Conservation (phyloP, 1,140 invertebrate genomes). For the Ceratoteleas bidentatus region DNA sequence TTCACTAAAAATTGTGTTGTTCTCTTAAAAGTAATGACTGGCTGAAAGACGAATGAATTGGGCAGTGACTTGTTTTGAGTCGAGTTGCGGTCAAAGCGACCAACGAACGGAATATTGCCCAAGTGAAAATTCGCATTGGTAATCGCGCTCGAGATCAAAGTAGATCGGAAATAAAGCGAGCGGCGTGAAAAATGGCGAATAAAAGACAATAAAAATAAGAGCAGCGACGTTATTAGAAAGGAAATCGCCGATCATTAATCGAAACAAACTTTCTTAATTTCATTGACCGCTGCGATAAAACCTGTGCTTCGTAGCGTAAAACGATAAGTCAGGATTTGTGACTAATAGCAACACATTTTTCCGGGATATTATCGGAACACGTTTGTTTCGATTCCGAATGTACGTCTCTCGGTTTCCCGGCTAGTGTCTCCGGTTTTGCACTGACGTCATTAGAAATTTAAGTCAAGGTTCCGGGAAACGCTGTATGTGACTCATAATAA, state of each 20-base stretch:
- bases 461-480: conserved; percentile 23
- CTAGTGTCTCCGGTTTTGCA: conserved; percentile 7
- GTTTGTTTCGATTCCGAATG: conserved; percentile 39
- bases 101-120: background rate
- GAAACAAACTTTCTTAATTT: conserved; percentile 63
- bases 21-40: no score
- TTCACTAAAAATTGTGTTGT: no score
- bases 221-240: conserved; percentile 53
- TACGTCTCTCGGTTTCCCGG: conserved; percentile 1
- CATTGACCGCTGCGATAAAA: conserved; percentile 51
- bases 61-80: background rate
- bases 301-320: conserved; percentile 49
- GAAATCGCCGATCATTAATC: conserved; percentile 59
- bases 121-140: conserved; percentile 46
- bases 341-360: conserved; percentile 46
- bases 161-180: conserved; percentile 49
- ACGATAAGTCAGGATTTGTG: conserved; percentile 45
- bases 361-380: conserved; percentile 40
- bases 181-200: conserved; percentile 27
- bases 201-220: conserved; percentile 44
- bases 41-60: no score
- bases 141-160: conserved; percentile 39
- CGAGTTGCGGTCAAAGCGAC: no score
- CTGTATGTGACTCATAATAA: conserved; percentile 28
- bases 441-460: conserved; percentile 50